Conservation (phyloP, 1,140 invertebrate species). For the Arion vulgaris region DNA sequence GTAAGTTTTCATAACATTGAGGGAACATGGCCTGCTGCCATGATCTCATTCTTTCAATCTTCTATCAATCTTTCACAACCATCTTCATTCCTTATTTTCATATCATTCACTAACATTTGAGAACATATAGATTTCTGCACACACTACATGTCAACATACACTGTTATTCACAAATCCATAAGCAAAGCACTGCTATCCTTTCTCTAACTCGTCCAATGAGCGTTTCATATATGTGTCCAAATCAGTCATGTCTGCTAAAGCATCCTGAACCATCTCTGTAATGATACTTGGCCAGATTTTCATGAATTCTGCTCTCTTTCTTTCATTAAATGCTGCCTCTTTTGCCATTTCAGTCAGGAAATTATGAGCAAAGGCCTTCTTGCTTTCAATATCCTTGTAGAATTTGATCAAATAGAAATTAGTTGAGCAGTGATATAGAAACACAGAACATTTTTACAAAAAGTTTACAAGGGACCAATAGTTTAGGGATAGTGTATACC, state of each 20-base stretch:
- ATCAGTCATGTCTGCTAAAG: constrained; percentile 65
- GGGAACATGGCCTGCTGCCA: no score
- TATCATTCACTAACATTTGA: no score
- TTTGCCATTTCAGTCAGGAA: constrained; percentile 65
- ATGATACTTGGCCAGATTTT: constrained; percentile 68
- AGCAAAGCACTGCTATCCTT: constrained; percentile 47
- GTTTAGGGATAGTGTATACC: no score
- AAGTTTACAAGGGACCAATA: no score
- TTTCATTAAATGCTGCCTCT: constrained; percentile 64
- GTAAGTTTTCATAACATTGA: no score
- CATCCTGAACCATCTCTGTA: constrained; percentile 63
- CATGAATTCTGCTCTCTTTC: constrained; percentile 60
- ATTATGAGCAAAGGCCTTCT: constrained; percentile 56
- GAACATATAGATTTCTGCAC: no score
- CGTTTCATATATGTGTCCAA: constrained; percentile 65
- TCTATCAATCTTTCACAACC: no score
- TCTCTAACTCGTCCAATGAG: constrained; percentile 65
- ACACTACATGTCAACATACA: no score
- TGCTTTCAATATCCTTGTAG: constrained; percentile 48
- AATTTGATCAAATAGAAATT: not conserved
- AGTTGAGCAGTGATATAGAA: not conserved
- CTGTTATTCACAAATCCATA: not conserved
- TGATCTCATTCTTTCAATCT: no score
- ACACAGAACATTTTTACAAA: not conserved
- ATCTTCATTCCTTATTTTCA: no score